phyloP scores from a whole-genome alignment of 2,113 vertebrate genomes.

The Gymnorhina tibicen region DNA sequence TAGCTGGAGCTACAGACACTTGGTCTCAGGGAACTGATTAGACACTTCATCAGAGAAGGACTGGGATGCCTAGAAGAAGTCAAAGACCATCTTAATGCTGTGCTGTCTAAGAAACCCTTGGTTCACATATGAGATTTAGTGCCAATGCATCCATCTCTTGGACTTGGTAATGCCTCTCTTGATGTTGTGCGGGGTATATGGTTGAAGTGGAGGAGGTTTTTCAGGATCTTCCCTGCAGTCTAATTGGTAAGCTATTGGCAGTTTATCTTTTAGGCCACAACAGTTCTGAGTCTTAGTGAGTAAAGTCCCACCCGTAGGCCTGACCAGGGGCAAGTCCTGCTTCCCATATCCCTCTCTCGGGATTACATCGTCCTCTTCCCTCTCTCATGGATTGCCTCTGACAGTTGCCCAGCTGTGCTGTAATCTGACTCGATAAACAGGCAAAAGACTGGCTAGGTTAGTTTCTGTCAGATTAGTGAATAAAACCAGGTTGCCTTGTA shows the following conservation, averaged over 20 bases:
- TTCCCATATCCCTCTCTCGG: neutral
- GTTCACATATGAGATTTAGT: neutral
- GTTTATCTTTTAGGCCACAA: neutral
- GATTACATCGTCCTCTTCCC: neutral
- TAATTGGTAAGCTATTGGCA: neutral
- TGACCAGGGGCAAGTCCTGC: neutral
- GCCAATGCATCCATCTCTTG: neutral
- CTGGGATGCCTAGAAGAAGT: neutral
- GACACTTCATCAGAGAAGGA: neutral
- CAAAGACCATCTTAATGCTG: neutral
- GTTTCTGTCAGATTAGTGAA: neutral
- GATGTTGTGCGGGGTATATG: neutral
- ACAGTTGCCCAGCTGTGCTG: neutral
- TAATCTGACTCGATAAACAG: neutral
- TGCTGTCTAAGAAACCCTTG: neutral
- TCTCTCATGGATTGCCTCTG: neutral
- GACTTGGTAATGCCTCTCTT: neutral
- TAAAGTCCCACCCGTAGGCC: neutral
- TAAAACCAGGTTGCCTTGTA: neutral
- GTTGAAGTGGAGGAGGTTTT: neutral
- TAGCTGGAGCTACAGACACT: neutral
- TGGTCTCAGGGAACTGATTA: neutral
- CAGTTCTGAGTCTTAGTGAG: neutral
- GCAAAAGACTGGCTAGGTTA: neutral
- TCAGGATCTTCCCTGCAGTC: neutral